Conservation (phyloP, 2,797 vertebrate species). For the Enteromius anoplus region DNA sequence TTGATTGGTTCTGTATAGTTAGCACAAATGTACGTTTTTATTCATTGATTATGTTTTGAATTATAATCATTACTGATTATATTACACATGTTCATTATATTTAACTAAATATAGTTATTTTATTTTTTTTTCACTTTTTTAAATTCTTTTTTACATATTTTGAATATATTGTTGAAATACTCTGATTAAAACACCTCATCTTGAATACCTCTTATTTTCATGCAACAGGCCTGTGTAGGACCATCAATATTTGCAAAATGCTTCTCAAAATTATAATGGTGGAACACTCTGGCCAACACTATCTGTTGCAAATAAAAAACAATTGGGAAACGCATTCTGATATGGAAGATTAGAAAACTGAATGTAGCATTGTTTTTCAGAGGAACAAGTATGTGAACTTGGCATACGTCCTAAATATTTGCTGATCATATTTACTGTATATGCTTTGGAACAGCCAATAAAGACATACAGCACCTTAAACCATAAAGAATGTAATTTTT, state of each 20-base stretch:
- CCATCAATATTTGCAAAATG: not conserved
- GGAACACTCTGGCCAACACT: not conserved
- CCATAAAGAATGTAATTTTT: no score
- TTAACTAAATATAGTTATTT: not conserved
- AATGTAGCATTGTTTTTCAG: not conserved
- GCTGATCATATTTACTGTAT: no score
- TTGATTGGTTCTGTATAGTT: not conserved
- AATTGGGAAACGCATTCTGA: not conserved
- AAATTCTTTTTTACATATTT: not conserved
- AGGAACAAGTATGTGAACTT: not conserved
- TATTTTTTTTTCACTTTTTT: no score
- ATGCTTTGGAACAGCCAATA: no score
- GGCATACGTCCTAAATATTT: no score
- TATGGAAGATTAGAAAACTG: not conserved
- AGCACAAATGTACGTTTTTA: not conserved
- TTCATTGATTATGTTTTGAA: not conserved
- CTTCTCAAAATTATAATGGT: not conserved
- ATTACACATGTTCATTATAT: not conserved
- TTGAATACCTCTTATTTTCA: not conserved
- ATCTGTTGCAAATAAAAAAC: not conserved
- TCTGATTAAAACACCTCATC: not conserved
- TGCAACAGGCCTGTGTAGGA: not conserved
- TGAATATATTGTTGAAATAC: not conserved
- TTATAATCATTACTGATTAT: not conserved
- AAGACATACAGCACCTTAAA: no score